Evolutionary conservation across 2,888 invertebrate genomes (phyloP).

Genomic region (Tridacna gigas): DNA sequence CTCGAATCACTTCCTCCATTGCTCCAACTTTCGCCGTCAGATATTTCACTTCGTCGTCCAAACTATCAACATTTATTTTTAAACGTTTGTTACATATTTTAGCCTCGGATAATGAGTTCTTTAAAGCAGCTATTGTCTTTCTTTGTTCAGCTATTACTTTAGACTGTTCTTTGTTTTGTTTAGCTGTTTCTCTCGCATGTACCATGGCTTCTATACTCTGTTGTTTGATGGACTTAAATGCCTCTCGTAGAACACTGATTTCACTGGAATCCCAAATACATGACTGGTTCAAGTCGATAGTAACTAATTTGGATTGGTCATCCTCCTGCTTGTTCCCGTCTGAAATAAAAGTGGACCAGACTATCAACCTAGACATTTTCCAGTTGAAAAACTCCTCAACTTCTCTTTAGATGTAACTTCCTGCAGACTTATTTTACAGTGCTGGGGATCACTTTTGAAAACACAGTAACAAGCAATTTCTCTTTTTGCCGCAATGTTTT

Average conservation of each 20-base stretch:
- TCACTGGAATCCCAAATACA: constrained; percentile 80
- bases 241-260: constrained; percentile 75
- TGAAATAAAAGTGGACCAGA: neutral
- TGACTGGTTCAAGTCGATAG: constrained; percentile 71
- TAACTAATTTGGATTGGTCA: neutral
- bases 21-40: constrained; percentile 73
- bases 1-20: constrained; percentile 77
- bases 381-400: too few species aligned
- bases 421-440: too few species aligned
- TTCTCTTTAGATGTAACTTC: neutral
- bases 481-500: too few species aligned
- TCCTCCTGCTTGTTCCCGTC: neutral
- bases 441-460: too few species aligned
- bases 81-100: constrained; percentile 77
- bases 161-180: constrained; percentile 69
- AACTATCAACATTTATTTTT: constrained; percentile 76
- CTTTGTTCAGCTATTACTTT: constrained; percentile 58
- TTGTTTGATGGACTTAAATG: constrained; percentile 77
- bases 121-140: constrained; percentile 63
- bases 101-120: constrained; percentile 68
- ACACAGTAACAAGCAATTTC: too few species aligned
- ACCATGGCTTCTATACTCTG: constrained; percentile 75
- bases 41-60: constrained; percentile 73
- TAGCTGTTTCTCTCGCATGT: constrained; percentile 68
- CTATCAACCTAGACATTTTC: too few species aligned